Evolutionary conservation across 2,888 invertebrate species (phyloP).

Genomic region (Drosophila macrospina): DNA sequence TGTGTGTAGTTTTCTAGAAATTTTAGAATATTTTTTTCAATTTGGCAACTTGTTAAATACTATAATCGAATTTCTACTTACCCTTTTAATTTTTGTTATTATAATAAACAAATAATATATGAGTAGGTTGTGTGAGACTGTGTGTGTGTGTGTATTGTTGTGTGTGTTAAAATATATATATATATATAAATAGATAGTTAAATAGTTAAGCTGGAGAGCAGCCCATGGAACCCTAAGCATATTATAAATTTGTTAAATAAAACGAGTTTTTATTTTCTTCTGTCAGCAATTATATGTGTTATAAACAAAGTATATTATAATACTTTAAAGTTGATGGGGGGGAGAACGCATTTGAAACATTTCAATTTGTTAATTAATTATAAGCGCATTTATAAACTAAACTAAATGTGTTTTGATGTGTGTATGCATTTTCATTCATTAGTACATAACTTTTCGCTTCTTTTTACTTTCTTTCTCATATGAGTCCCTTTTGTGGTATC

Average conservation of each 20-base stretch:
- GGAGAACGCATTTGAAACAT: conserved; percentile 64
- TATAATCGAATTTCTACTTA: conserved; percentile 32
- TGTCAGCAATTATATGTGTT: conserved; percentile 18
- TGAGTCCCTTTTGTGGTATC: conserved; percentile 82
- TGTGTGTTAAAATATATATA: conserved; percentile 14
- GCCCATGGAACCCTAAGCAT: conserved; percentile 42
- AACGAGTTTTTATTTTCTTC: conserved; percentile 32
- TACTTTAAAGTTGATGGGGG: conserved; percentile 27
- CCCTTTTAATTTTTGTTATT: conserved; percentile 4
- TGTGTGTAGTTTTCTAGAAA: conserved; percentile 4
- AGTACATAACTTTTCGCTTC: conserved; percentile 82
- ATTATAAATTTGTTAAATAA: conserved; percentile 48
- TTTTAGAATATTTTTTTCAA: neutral
- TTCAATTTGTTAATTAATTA: conserved; percentile 37
- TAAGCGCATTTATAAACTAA: conserved; percentile 66
- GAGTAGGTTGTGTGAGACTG: conserved; percentile 8
- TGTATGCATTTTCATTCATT: conserved; percentile 56
- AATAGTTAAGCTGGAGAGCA: conserved; percentile 12
- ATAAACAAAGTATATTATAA: conserved; percentile 49
- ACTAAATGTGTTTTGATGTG: conserved; percentile 56
- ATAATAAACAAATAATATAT: conserved; percentile 17
- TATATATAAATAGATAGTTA: conserved; percentile 9
- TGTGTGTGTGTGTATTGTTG: conserved; percentile 12
- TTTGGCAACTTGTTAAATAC: conserved; percentile 15
- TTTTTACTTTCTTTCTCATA: conserved; percentile 84